Conservation (phyloP, 2,888 invertebrate genomes). For the Ornithoptera priamus region DNA sequence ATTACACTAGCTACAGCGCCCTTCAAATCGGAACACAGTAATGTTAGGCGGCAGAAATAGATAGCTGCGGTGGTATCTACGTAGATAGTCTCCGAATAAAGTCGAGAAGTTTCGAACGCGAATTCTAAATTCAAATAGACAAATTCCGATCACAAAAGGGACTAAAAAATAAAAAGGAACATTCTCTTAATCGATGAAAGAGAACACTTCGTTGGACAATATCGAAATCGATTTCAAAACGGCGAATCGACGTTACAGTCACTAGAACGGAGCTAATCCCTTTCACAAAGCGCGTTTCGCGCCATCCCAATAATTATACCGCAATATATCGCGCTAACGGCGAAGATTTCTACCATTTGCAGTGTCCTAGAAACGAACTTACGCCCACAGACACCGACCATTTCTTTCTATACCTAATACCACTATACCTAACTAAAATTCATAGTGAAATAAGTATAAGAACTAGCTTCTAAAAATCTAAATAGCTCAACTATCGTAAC, state of each 20-base stretch:
- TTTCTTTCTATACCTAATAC: conserved; percentile 77
- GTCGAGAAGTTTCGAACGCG: too few relatives aligned
- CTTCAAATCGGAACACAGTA: too few relatives aligned
- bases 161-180: too few relatives aligned
- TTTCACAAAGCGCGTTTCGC: conserved; percentile 35
- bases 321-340: conserved; percentile 48
- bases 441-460: conserved; percentile 78
- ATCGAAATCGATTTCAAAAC: conserved; percentile 24
- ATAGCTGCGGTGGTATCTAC: too few relatives aligned
- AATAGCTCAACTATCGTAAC: conserved; percentile 25
- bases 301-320: conserved; percentile 45
- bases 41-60: too few relatives aligned
- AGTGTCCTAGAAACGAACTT: conserved; percentile 73
- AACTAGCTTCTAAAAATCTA: conserved; percentile 73
- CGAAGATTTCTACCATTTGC: conserved; percentile 73
- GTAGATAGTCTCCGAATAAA: too few relatives aligned
- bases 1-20: too few relatives aligned
- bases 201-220: conserved; percentile 5
- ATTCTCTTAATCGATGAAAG: background rate
- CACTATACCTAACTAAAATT: conserved; percentile 75
- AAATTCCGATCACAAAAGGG: too few relatives aligned
- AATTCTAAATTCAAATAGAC: too few relatives aligned
- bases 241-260: conserved; percentile 15
- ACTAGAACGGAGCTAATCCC: conserved; percentile 33
- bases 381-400: conserved; percentile 69